Evolutionary conservation across 2,113 vertebrate genomes (phyloP).

Genomic region (Uropsilus gracilis): DNA sequence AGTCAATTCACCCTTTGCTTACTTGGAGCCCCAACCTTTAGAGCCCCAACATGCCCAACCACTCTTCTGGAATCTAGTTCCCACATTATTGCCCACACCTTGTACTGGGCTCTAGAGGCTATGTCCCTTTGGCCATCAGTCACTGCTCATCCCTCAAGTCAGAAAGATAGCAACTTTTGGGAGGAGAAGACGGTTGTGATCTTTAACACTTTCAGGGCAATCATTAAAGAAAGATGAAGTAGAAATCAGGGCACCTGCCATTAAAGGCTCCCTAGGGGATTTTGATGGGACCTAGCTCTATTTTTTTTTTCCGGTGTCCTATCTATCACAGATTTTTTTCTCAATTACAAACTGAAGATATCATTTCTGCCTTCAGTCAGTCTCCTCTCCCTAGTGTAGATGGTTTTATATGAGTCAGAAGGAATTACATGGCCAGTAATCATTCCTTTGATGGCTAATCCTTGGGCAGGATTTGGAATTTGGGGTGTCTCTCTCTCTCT

Average conservation of each 20-base stretch:
- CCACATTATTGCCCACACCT: neutral
- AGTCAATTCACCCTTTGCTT: neutral
- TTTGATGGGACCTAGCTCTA: neutral
- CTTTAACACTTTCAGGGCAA: neutral
- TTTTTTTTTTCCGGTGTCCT: conserved; percentile 31
- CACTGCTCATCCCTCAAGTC: neutral
- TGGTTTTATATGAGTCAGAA: neutral
- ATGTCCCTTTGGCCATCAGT: neutral
- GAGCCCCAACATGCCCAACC: neutral
- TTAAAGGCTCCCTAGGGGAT: neutral
- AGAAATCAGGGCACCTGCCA: neutral
- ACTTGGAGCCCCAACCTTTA: neutral
- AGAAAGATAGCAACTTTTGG: neutral
- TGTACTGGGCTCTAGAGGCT: neutral
- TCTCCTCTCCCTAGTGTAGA: neutral
- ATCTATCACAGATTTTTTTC: neutral
- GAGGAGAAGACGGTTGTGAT: neutral
- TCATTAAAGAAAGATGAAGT: neutral
- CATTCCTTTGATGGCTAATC: neutral
- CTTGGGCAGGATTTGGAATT: neutral
- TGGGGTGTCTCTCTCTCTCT: neutral
- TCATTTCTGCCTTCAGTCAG: neutral
- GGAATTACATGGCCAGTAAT: neutral
- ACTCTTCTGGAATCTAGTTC: neutral
- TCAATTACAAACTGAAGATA: neutral